Base-by-base conservation (phyloP, 2,888 invertebrate species). In the Emmelina monodactyla region DNA sequence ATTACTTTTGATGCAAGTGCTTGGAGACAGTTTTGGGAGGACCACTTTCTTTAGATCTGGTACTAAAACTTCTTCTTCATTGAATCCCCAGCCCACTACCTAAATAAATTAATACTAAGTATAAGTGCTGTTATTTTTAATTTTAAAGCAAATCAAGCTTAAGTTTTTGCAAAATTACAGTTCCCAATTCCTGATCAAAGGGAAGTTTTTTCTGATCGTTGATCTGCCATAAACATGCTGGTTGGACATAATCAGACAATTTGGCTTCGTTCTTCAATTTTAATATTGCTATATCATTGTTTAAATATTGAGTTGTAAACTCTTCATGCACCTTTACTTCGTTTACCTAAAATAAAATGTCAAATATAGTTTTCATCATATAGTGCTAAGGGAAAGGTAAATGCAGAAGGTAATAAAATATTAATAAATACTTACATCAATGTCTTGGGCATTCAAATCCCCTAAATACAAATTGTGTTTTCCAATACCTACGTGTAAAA, bases 1-100 rank as follows among this genome's bases (percentile, higher is more conserved):
- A 22, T 63, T 55, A 30, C 52, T 61, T 15, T 54, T 58, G 2
- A 62, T 44, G 33, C 70, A 70, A 0, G 42, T 49, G 0, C 47
- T 37, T 10, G 62, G 55, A 3, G 58, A 49, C n/a, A 62, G 43
- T 32, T 60, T 55, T 0, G 65, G 65, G 40, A 68, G 53, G 0
- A 41, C 45, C 0, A 53, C 55, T 40, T 58, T 52, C 14, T 52
- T 49, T 1, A 70, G 45, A 33, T 56, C 47, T 2, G 44, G 32
- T 0, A 62, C 44, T 2, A 65, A 35, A 1, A 34, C 12, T 14
- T 62, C 57, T 0, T 47, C 47, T 29, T 61, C 54, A 22, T 62
- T 55, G 12, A 63, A 55, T 2, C 72, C 69, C 71, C 69, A 72
- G 2, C 71, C 71, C 2, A 59, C 55, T 0, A 71, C 62, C 67